Evolutionary conservation across 2,797 vertebrate genomes (phyloP).

Genomic region (Spea hammondii): DNA sequence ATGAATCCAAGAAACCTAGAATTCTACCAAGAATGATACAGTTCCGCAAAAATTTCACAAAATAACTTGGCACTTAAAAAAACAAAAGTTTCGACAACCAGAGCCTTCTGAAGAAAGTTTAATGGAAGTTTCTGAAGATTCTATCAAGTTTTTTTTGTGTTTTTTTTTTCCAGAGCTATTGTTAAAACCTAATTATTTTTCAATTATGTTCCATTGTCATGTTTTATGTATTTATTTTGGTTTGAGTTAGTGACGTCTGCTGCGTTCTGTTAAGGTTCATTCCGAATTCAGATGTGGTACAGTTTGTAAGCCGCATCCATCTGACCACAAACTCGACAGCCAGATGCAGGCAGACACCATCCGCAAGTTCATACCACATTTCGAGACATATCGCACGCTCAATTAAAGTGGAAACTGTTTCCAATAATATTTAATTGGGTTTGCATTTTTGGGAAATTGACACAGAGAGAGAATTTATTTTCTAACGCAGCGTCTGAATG

Average conservation of each 20-base stretch:
- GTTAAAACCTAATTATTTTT: background rate
- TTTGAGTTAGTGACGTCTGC: background rate
- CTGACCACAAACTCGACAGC: background rate
- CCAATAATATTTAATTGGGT: background rate
- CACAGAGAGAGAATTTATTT: no score
- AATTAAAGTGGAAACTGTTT: background rate
- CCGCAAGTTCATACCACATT: background rate
- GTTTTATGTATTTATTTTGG: background rate
- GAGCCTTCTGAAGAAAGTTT: background rate
- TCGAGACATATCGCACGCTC: background rate
- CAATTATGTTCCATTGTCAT: constrained; percentile 1
- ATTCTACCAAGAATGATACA: no score
- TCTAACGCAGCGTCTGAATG: no score
- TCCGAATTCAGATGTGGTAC: background rate
- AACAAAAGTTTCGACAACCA: background rate
- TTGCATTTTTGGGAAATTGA: no score
- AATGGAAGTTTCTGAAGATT: background rate
- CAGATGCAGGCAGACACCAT: background rate
- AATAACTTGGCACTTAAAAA: no score
- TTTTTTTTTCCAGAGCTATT: background rate
- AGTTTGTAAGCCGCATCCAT: background rate
- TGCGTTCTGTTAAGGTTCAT: background rate
- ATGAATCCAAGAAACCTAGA: no score
- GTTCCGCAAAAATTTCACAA: no score
- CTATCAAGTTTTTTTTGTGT: no score